phyloP scores from a whole-genome alignment of 1,140 invertebrate species.

The Antheraea pernyi region DNA sequence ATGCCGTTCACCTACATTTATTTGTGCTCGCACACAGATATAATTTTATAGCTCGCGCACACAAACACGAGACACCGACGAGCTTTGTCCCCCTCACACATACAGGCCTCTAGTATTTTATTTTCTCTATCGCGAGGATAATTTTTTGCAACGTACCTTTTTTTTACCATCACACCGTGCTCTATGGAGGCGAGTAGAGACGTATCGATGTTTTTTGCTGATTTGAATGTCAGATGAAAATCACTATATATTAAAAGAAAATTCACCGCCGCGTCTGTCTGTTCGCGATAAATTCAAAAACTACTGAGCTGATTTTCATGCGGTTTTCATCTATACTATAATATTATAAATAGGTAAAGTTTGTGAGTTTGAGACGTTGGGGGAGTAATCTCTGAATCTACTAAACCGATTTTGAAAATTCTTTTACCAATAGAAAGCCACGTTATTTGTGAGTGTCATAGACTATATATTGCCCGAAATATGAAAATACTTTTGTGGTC shows the following conservation, averaged over 20 bases:
- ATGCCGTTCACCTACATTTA: conserved; percentile 74
- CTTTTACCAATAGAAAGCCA: too few species aligned
- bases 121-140: conserved; percentile 41
- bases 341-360: too few species aligned
- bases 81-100: conserved; percentile 41
- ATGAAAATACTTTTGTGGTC: too few species aligned
- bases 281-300: too few species aligned
- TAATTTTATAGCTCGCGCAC: conserved; percentile 51
- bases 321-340: too few species aligned
- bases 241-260: not conserved
- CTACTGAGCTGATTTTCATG: too few species aligned
- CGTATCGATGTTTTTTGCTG: not conserved
- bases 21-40: conserved; percentile 65
- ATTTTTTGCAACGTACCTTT: conserved; percentile 34
- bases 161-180: not conserved
- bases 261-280: too few species aligned
- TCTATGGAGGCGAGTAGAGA: not conserved
- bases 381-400: too few species aligned
- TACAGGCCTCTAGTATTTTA: conserved; percentile 42
- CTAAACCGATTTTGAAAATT: too few species aligned
- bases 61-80: conserved; percentile 26
- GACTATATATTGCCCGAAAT: too few species aligned
- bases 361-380: too few species aligned
- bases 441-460: too few species aligned
- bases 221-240: not conserved